A percentile compares a stretch with the other conserved stretches of the same genome.
Conservation (phyloP, 2,113 vertebrate species). For the human (Homo sapiens) region GRCh38 chr3:35239501-35240000, state of each 20-base stretch:
- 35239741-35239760: not conserved
- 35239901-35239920: not conserved
- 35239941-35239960: too few relatives aligned
- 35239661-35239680: not conserved
- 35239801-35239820: not conserved
- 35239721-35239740: not conserved
- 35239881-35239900: not conserved
- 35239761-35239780: not conserved
- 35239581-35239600: not conserved
- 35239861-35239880: not conserved
- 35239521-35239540: not conserved
- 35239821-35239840: not conserved
- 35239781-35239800: not conserved
- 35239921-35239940: not conserved
- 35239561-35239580: not conserved
- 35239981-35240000: not conserved
- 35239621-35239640: not conserved
- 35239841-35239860: not conserved
- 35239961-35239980: not conserved
- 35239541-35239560: not conserved
- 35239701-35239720: not conserved
- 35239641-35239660: not conserved
- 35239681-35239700: not conserved
- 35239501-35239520: not conserved
- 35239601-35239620: not conserved